Conservation (phyloP, 2,888 invertebrate species). For the Sphecodes monilicornis region DNA sequence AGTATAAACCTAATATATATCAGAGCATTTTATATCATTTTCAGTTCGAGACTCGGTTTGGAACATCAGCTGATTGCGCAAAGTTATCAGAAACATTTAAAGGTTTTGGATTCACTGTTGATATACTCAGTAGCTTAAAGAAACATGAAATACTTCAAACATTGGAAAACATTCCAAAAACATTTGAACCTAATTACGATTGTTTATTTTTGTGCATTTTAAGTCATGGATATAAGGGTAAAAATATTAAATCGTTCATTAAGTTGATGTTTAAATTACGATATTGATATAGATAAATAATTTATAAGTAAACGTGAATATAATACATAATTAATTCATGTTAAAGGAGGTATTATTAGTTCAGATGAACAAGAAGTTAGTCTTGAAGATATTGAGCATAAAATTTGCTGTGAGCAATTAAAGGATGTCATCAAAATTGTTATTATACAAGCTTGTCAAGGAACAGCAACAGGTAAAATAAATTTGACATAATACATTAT, state of each 20-base stretch:
- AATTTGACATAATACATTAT: neutral
- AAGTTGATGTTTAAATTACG: neutral
- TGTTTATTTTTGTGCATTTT: slow-evolving; percentile 84
- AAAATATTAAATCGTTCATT: slow-evolving; percentile 21
- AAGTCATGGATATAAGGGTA: slow-evolving; percentile 82
- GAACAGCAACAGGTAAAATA: slow-evolving; percentile 71
- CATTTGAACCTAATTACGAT: slow-evolving; percentile 76
- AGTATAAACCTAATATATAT: too few species aligned
- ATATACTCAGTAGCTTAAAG: slow-evolving; percentile 75
- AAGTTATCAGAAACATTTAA: slow-evolving; percentile 80
- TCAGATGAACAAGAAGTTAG: slow-evolving; percentile 85
- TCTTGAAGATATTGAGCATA: slow-evolving; percentile 84
- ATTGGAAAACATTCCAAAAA: slow-evolving; percentile 67
- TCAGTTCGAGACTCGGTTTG: slow-evolving; percentile 81
- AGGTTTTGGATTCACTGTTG: slow-evolving; percentile 81
- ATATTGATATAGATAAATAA: neutral
- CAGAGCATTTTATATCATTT: slow-evolving; percentile 4
- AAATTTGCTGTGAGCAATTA: slow-evolving; percentile 84
- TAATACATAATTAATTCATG: slow-evolving; percentile 10
- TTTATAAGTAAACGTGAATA: neutral
- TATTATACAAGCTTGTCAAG: slow-evolving; percentile 87
- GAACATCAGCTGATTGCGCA: slow-evolving; percentile 81
- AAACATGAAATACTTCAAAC: slow-evolving; percentile 74
- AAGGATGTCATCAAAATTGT: slow-evolving; percentile 86
- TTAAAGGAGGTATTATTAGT: slow-evolving; percentile 83